Percentiles rank a stretch among this genome's conserved stretches.
Evolutionary conservation across 2,113 vertebrate genomes (phyloP).

Genomic region (Todiramphus saurophagus): DNA sequence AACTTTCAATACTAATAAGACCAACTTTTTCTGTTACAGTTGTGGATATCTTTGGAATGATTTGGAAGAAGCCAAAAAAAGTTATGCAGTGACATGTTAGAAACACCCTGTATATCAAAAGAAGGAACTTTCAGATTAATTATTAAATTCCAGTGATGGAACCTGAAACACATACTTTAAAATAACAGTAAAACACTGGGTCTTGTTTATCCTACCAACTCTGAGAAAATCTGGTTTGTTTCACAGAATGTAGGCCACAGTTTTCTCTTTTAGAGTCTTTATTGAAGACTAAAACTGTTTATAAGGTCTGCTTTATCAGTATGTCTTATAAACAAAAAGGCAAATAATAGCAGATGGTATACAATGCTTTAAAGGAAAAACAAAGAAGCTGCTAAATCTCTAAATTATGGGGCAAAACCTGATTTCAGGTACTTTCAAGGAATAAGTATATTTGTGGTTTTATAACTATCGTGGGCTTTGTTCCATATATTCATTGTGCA

Average conservation of each 20-base stretch:
- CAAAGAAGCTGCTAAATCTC: not conserved
- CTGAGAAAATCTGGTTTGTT: not conserved
- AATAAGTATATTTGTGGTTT: not conserved
- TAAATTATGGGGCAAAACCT: not conserved
- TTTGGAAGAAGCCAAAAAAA: not conserved
- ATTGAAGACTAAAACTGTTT: not conserved
- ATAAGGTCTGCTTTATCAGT: not conserved
- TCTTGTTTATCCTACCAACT: not conserved
- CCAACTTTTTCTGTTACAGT: not conserved
- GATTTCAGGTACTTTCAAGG: not conserved
- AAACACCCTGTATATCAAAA: not conserved
- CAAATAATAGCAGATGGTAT: not conserved
- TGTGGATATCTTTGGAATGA: not conserved
- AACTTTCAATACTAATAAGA: not conserved
- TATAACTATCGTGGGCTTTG: not conserved
- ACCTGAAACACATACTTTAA: not conserved
- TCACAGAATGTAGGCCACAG: not conserved
- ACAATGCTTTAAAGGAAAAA: not conserved
- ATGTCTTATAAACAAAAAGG: not conserved
- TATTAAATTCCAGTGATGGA: not conserved
- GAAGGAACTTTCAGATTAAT: not conserved
- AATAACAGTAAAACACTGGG: not conserved
- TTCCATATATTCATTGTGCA: not conserved
- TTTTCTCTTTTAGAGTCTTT: not conserved
- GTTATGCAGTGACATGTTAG: not conserved